Conservation (phyloP, 2,113 vertebrate genomes). For the Eclectus roratus region DNA sequence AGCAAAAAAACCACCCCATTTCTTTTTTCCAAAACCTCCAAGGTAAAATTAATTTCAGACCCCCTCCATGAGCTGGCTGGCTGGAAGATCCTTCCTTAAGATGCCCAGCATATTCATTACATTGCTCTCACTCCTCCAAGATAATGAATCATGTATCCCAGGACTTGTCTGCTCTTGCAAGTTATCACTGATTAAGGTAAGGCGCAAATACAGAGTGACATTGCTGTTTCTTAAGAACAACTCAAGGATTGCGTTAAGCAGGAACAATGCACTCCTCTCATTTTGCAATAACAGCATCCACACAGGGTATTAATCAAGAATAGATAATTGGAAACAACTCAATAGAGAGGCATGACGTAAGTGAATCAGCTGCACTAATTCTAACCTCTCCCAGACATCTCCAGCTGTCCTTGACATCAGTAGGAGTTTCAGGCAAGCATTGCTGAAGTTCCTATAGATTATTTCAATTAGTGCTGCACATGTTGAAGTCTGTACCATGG, state of each 20-base stretch:
- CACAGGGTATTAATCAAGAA: background rate
- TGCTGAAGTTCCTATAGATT: background rate
- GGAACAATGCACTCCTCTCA: background rate
- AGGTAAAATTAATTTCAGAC: background rate
- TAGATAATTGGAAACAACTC: background rate
- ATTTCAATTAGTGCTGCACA: background rate
- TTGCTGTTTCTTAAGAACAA: background rate
- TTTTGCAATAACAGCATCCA: background rate
- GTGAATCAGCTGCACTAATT: background rate
- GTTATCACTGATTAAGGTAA: constrained; percentile 8
- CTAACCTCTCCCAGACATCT: background rate
- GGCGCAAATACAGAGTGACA: background rate
- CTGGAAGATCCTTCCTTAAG: background rate
- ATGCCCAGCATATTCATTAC: background rate
- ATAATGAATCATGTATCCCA: background rate
- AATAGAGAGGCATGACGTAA: fast-evolving
- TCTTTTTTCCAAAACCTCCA: background rate
- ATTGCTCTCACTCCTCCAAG: background rate
- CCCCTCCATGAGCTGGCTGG: background rate
- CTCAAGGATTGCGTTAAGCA: background rate
- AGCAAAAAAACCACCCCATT: background rate
- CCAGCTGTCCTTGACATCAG: background rate
- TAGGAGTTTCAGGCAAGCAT: background rate
- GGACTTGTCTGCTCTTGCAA: constrained; percentile 21
- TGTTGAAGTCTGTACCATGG: background rate